phyloP scores from a whole-genome alignment of 1,140 invertebrate genomes.

The Micrasema minimum region DNA sequence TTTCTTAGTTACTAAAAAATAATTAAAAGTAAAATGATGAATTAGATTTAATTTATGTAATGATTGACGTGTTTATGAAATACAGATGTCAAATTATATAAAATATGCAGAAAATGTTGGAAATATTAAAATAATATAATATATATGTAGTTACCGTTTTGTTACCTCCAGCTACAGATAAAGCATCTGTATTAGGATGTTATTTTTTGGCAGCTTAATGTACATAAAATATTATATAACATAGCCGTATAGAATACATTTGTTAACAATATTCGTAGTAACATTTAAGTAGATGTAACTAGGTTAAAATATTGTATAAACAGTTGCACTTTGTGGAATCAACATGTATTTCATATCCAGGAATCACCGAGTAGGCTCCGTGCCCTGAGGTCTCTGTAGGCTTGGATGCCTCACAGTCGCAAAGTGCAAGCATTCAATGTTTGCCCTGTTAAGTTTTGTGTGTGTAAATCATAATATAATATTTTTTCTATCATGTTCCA shows the following conservation, averaged over 20 bases:
- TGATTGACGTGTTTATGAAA: too few relatives aligned
- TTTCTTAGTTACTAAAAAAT: too few relatives aligned
- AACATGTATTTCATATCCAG: too few relatives aligned
- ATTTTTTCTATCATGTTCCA: slow-evolving; percentile 34
- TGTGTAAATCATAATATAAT: slow-evolving; percentile 30
- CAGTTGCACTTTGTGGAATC: slow-evolving; percentile 37
- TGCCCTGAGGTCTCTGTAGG: too few relatives aligned
- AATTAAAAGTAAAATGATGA: too few relatives aligned
- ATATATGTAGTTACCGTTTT: slow-evolving; percentile 42
- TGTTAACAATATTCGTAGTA: slow-evolving; percentile 41
- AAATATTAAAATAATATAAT: too few relatives aligned
- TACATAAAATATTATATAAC: slow-evolving; percentile 41
- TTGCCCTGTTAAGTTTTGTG: slow-evolving; percentile 34
- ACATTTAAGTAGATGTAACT: slow-evolving; percentile 35
- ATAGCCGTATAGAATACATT: slow-evolving; percentile 35
- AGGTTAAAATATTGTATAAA: slow-evolving; percentile 41
- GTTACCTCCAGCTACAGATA: slow-evolving; percentile 36
- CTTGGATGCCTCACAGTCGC: too few relatives aligned
- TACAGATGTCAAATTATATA: too few relatives aligned
- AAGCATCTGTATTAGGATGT: slow-evolving; percentile 33
- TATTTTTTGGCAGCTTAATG: slow-evolving; percentile 42
- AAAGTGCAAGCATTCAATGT: slow-evolving; percentile 33
- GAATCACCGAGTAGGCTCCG: too few relatives aligned
- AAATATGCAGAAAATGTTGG: too few relatives aligned
- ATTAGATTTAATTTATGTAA: too few relatives aligned